Conservation (phyloP, 2,113 vertebrate genomes). For the Mesitornis unicolor region DNA sequence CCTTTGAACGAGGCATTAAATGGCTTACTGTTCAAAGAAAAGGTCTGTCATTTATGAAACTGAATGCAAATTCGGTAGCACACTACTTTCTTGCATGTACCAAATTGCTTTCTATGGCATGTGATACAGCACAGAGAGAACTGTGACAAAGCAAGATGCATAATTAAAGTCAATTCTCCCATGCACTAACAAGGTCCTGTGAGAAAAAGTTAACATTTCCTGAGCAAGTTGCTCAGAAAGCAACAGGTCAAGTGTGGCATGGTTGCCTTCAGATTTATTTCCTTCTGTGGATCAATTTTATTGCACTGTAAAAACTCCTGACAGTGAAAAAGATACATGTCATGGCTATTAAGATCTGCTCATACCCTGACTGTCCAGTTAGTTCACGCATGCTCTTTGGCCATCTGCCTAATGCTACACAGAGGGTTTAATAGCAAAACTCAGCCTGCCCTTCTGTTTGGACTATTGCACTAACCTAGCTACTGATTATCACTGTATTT, state of each 20-base stretch:
- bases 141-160: neutral
- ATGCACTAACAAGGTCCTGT: neutral
- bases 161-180: neutral
- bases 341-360: neutral
- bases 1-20: neutral
- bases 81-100: neutral
- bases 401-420: neutral
- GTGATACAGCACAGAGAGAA: neutral
- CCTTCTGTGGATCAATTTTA: neutral
- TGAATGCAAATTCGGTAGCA: neutral
- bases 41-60: neutral
- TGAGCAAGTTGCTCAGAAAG: neutral
- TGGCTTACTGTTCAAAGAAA: neutral
- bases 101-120: neutral
- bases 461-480: neutral
- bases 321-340: neutral
- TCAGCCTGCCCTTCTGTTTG: neutral
- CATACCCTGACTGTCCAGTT: rapidly evolving
- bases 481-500: neutral
- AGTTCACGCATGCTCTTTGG: neutral
- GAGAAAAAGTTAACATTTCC: neutral
- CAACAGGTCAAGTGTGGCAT: neutral
- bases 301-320: neutral
- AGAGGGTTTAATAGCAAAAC: neutral
- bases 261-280: neutral